Evolutionary conservation across 2,888 invertebrate genomes (phyloP).

Genomic region (Drosophila diplacantha): DNA sequence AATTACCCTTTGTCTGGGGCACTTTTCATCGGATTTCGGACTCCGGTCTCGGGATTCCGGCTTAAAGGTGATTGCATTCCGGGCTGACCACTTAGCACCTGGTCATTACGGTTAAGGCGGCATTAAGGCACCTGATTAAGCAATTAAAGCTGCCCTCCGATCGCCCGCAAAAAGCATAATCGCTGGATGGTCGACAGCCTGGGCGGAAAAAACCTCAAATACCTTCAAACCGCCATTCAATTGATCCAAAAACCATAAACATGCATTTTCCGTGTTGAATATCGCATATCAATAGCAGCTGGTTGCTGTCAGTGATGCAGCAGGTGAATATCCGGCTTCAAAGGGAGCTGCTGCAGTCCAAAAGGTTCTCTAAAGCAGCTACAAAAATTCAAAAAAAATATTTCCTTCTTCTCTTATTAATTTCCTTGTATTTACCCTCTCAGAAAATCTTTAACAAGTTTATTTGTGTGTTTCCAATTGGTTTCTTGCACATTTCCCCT

Average conservation of each 20-base stretch:
- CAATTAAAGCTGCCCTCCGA: constrained; percentile 22
- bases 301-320: neutral
- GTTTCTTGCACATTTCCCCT: too few relatives aligned
- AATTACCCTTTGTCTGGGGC: constrained; percentile 16
- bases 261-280: neutral
- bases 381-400: too few relatives aligned
- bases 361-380: too few relatives aligned
- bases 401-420: too few relatives aligned
- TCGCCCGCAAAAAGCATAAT: constrained; percentile 19
- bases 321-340: neutral
- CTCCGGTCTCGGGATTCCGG: constrained; percentile 7
- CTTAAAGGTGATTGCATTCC: constrained; percentile 5
- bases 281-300: neutral
- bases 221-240: too few relatives aligned
- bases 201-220: neutral
- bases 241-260: constrained; percentile 1
- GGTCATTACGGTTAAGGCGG: constrained; percentile 18
- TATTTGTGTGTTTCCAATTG: too few relatives aligned
- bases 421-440: too few relatives aligned
- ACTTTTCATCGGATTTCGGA: constrained; percentile 3
- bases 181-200: neutral
- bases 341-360: too few relatives aligned
- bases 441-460: too few relatives aligned
- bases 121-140: constrained; percentile 31
- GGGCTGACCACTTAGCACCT: constrained; percentile 25